Conservation (phyloP, 37 sponge, comb jelly and placozoan species). For the Dysidea cf. avara region DNA sequence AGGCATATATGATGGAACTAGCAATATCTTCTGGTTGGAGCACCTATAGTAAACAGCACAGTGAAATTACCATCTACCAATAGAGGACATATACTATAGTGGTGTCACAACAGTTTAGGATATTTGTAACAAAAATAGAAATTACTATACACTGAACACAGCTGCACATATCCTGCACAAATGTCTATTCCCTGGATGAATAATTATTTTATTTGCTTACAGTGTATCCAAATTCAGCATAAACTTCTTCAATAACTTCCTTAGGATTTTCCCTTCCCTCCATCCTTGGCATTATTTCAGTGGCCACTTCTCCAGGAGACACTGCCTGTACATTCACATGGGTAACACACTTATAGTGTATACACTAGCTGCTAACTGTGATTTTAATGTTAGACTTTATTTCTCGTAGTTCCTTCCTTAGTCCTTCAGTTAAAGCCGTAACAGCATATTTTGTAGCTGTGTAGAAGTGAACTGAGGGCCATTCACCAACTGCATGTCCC, state of each 20-base stretch:
- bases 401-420: slow-evolving; percentile 71
- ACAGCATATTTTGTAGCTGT: slow-evolving; percentile 79
- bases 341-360: background rate
- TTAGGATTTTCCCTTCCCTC: slow-evolving; percentile 30
- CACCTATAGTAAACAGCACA: slow-evolving; percentile 15
- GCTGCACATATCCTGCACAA: no score
- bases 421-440: slow-evolving; percentile 75
- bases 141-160: no score
- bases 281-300: slow-evolving; percentile 61
- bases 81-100: no score
- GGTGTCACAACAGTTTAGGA: no score
- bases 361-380: slow-evolving; percentile 34
- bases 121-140: no score
- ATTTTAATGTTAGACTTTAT: slow-evolving; percentile 61
- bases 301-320: slow-evolving; percentile 73
- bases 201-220: background rate
- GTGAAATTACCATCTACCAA: background rate
- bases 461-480: slow-evolving; percentile 43
- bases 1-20: slow-evolving; percentile 50
- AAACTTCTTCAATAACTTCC: slow-evolving; percentile 36
- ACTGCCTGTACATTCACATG: slow-evolving; percentile 29
- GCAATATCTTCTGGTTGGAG: slow-evolving; percentile 74
- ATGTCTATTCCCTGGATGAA: no score
- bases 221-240: background rate
- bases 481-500: no score